phyloP scores from a whole-genome alignment of 1,140 invertebrate species.

The Proctacanthus coquilletti region DNA sequence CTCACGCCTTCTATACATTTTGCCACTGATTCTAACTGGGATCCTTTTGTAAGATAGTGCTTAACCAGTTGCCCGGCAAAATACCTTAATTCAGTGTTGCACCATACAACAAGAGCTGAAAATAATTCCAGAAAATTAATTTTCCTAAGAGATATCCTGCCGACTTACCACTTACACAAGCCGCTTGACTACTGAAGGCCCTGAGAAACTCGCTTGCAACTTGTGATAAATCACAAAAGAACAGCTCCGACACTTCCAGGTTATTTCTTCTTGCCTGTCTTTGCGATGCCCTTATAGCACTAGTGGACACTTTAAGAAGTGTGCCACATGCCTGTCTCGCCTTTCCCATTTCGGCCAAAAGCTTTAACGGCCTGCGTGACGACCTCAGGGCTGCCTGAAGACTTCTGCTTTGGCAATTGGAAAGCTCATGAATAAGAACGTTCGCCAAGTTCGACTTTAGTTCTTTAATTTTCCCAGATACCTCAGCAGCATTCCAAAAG shows the following conservation, averaged over 20 bases:
- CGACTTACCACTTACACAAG: constrained; percentile 24
- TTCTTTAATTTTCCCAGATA: constrained; percentile 46
- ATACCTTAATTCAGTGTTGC: constrained; percentile 68
- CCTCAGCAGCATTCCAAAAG: constrained; percentile 31
- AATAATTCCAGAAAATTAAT: constrained; percentile 10
- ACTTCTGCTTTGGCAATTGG: constrained; percentile 73
- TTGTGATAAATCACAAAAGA: constrained; percentile 27
- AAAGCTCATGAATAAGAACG: constrained; percentile 75
- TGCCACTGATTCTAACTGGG: constrained; percentile 62
- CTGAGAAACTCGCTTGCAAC: constrained; percentile 27
- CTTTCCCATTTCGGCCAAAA: constrained; percentile 54
- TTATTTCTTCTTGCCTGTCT: constrained; percentile 26
- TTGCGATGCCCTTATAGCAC: constrained; percentile 22
- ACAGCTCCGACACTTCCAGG: constrained; percentile 24
- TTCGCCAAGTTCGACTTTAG: constrained; percentile 65
- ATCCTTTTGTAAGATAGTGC: constrained; percentile 86
- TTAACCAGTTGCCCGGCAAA: constrained; percentile 68
- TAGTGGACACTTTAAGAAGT: constrained; percentile 20
- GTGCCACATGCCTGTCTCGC: constrained; percentile 19
- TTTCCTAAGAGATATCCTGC: too few relatives aligned
- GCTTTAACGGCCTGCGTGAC: constrained; percentile 64
- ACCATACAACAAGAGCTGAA: constrained; percentile 80
- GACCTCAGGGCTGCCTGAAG: constrained; percentile 84
- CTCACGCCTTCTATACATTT: constrained; percentile 72
- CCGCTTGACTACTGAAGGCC: constrained; percentile 23